Conservation (phyloP, 2,113 vertebrate species). For the Cryptotis parvus region DNA sequence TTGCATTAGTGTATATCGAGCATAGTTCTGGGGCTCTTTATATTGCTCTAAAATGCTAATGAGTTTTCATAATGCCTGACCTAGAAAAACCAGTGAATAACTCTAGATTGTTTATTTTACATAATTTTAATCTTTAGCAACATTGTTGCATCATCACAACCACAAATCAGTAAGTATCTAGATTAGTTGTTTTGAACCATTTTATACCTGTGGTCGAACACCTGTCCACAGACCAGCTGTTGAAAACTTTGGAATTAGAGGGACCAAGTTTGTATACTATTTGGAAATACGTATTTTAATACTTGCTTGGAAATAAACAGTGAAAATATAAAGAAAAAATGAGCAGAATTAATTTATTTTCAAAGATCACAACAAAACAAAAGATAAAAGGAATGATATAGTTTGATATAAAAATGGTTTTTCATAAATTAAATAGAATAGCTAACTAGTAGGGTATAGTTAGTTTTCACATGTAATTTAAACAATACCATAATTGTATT, state of each 20-base stretch:
- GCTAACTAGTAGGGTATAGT: neutral
- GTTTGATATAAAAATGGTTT: conserved; percentile 2
- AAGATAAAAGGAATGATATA: neutral
- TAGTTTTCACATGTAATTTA: neutral
- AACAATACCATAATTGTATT: neutral
- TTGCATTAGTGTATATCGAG: neutral
- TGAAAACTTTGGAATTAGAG: neutral
- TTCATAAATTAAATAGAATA: neutral
- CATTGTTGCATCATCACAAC: neutral
- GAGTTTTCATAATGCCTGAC: neutral
- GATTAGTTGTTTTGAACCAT: too few species aligned
- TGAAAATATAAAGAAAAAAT: conserved; percentile 18
- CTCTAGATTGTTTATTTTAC: neutral
- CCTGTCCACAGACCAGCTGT: too few species aligned
- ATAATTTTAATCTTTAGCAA: conserved; percentile 22
- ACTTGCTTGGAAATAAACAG: conserved; percentile 9
- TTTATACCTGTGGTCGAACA: too few species aligned
- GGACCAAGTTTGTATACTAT: neutral
- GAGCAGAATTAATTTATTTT: neutral
- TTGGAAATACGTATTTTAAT: conserved; percentile 31
- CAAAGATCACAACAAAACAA: neutral
- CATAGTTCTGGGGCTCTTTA: neutral
- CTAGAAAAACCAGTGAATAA: neutral
- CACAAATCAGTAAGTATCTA: neutral
- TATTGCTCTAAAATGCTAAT: neutral